A percentile compares a stretch with the other conserved stretches of the same genome.
These are phyloP conservation scores for Bedellia somnulentella DNA, from an alignment of 2,888 invertebrate species.

Conservation along the genomic window DNA sequence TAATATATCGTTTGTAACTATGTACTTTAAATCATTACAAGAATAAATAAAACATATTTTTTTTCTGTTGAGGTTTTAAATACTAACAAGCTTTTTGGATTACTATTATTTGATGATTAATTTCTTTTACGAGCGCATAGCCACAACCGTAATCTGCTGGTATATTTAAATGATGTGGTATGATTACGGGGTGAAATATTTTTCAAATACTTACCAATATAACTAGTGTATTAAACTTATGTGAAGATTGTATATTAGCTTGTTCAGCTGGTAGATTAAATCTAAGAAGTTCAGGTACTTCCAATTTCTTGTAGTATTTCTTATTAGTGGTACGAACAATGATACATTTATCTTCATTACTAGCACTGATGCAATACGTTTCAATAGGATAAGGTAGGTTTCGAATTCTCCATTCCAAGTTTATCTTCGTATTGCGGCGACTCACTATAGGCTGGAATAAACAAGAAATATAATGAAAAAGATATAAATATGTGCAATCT, in stretches of 20 bases:
- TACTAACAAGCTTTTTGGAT: too few species aligned
- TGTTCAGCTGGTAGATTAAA: constrained; percentile 65
- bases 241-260: constrained; percentile 65
- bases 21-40: too few species aligned
- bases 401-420: constrained; percentile 80
- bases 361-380: constrained; percentile 69
- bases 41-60: too few species aligned
- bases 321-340: constrained; percentile 76
- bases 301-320: constrained; percentile 77
- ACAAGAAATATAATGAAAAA: constrained; percentile 1
- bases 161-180: too few species aligned
- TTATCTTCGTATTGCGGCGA: constrained; percentile 71
- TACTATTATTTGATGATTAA: too few species aligned
- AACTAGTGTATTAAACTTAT: constrained; percentile 77
- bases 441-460: constrained; percentile 65
- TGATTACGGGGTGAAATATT: too few species aligned
- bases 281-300: constrained; percentile 70
- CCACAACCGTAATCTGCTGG: too few species aligned
- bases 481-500: too few species aligned
- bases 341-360: constrained; percentile 65
- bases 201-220: constrained; percentile 61
- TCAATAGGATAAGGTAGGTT: constrained; percentile 75
- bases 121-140: too few species aligned
- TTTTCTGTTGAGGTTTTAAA: too few species aligned
- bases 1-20: too few species aligned